Evolutionary conservation across 1,140 invertebrate genomes (phyloP).

Genomic region (Lamellibrachia luymesi): DNA sequence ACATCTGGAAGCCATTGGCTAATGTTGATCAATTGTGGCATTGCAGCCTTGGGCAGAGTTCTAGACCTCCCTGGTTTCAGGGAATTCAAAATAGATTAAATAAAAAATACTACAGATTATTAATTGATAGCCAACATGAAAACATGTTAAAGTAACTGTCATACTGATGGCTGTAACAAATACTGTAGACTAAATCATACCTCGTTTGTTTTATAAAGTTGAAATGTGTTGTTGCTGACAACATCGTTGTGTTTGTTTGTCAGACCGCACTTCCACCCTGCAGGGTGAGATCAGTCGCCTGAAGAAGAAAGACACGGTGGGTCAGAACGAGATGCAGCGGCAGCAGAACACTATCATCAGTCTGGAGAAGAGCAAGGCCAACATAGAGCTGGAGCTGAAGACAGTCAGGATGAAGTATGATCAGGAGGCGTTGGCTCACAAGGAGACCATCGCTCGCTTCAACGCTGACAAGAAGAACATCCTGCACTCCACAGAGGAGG

Average conservation of each 20-base stretch:
- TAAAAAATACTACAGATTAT: no score
- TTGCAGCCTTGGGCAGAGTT: no score
- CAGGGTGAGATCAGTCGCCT: slow-evolving; percentile 75
- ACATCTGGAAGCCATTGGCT: no score
- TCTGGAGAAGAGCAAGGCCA: slow-evolving; percentile 83
- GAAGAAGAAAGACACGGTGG: slow-evolving; percentile 69
- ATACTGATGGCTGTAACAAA: no score
- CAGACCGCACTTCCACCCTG: slow-evolving; percentile 61
- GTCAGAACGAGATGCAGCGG: slow-evolving; percentile 73
- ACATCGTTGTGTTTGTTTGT: slow-evolving; percentile 28
- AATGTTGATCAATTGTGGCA: no score
- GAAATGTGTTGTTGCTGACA: neutral
- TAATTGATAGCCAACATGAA: no score
- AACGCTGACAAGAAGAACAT: slow-evolving; percentile 65
- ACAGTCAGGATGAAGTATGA: slow-evolving; percentile 82
- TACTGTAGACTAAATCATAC: no score
- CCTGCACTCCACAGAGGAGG: slow-evolving; percentile 79
- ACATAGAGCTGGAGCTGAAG: slow-evolving; percentile 82
- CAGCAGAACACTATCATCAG: slow-evolving; percentile 76
- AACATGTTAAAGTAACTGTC: no score
- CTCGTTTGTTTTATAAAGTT: no score
- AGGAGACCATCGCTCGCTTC: slow-evolving; percentile 64
- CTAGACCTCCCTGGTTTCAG: no score
- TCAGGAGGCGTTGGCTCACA: slow-evolving; percentile 83
- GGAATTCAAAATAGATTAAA: no score